A percentile compares a stretch with the other conserved stretches of the same genome.
These are phyloP conservation scores for Melanerpes formicivorus DNA, from an alignment of 2,113 vertebrate genomes.

Conservation along the genomic window DNA sequence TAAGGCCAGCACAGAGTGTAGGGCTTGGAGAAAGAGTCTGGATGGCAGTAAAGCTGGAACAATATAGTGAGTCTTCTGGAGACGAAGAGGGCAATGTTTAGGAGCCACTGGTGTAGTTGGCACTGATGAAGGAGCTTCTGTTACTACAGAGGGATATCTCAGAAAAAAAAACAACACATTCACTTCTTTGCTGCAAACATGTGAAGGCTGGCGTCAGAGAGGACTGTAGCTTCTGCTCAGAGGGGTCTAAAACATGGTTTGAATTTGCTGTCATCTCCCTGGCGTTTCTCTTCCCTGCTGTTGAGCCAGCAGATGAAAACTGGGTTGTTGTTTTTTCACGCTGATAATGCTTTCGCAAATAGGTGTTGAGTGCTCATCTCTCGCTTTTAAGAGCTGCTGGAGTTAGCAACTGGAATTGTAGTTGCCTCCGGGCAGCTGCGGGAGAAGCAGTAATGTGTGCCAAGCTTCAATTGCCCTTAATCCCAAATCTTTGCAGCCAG, in stretches of 20 bases:
- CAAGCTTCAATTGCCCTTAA: background rate
- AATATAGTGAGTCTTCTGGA: background rate
- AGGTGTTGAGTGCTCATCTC: background rate
- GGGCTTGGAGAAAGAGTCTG: background rate
- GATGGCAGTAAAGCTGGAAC: background rate
- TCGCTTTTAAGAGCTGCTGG: background rate
- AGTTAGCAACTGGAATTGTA: background rate
- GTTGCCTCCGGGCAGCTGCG: background rate
- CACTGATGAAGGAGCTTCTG: background rate
- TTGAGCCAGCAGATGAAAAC: background rate
- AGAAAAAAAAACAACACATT: background rate
- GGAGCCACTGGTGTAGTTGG: fast-evolving
- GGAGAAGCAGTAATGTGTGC: background rate
- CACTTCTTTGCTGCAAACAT: background rate
- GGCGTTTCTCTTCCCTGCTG: background rate
- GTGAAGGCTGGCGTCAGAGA: background rate
- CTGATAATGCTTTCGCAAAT: background rate
- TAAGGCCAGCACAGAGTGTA: background rate
- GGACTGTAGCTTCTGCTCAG: background rate
- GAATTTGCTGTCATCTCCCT: background rate
- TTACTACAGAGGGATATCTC: background rate
- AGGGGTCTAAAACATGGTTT: background rate
- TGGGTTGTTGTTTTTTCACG: background rate
- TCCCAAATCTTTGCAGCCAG: background rate
- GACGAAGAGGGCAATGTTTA: fast-evolving